phyloP scores from a whole-genome alignment of 2,888 invertebrate genomes.

The Ecdyonurus torrentis region DNA sequence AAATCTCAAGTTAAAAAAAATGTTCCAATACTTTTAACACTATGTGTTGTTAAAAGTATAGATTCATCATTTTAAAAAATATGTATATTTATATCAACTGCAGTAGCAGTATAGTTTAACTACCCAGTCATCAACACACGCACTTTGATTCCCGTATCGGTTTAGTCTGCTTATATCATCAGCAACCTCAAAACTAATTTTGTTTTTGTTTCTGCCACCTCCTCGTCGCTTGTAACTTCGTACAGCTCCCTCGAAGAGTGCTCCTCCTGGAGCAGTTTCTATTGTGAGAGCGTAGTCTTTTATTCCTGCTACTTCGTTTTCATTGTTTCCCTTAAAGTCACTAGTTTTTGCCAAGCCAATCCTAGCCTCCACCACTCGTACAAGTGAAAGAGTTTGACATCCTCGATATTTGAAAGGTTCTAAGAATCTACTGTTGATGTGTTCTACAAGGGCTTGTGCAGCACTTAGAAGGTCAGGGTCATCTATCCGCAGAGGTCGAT shows the following conservation, averaged over 20 bases:
- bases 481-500: slow-evolving; percentile 34
- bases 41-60: too few species aligned
- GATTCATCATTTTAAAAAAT: too few species aligned
- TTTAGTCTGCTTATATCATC: slow-evolving; percentile 38
- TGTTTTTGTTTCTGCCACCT: slow-evolving; percentile 4
- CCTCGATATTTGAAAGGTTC: background rate
- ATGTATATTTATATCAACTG: too few species aligned
- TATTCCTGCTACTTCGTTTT: background rate
- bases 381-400: slow-evolving; percentile 23
- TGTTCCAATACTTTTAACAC: too few species aligned
- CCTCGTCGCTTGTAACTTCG: slow-evolving; percentile 20
- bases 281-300: slow-evolving; percentile 3
- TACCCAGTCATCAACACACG: slow-evolving; percentile 22
- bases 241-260: slow-evolving; percentile 1
- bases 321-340: slow-evolving; percentile 14
- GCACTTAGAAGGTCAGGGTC: slow-evolving; percentile 38
- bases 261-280: background rate
- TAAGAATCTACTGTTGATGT: slow-evolving; percentile 39
- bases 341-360: slow-evolving; percentile 26
- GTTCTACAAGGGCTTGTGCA: slow-evolving; percentile 39
- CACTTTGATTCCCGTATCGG: slow-evolving; percentile 24
- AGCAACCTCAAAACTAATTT: slow-evolving; percentile 27
- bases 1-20: too few species aligned
- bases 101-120: slow-evolving; percentile 25
- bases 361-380: slow-evolving; percentile 46